phyloP scores from a whole-genome alignment of 1,140 invertebrate species.

The Drosophila azteca region DNA sequence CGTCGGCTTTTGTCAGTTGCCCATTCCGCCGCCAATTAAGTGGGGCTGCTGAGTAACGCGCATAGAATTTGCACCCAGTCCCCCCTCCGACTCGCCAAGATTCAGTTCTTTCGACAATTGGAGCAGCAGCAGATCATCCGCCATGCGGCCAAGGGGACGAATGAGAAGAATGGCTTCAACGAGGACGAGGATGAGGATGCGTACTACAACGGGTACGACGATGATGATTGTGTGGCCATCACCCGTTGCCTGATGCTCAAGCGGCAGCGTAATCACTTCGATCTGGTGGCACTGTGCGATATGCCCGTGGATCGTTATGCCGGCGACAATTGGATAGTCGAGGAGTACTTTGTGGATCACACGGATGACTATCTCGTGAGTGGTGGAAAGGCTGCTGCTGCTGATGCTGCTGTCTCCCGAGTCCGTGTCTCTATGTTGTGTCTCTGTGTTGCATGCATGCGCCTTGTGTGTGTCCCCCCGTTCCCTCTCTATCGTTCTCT shows the following conservation, averaged over 20 bases:
- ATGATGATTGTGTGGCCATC: constrained; percentile 24
- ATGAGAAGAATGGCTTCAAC: constrained; percentile 35
- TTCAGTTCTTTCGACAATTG: constrained; percentile 77
- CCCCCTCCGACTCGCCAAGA: constrained; percentile 37
- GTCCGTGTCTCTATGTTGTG: neutral
- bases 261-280: constrained; percentile 75
- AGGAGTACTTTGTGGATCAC: constrained; percentile 79
- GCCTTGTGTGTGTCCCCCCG: too few relatives aligned
- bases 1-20: constrained; percentile 49
- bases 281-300: constrained; percentile 74
- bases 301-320: constrained; percentile 63
- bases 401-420: constrained; percentile 3
- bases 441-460: constrained; percentile 23
- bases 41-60: constrained; percentile 45
- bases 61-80: constrained; percentile 32
- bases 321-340: constrained; percentile 75
- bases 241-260: constrained; percentile 59
- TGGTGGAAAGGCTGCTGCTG: constrained; percentile 14
- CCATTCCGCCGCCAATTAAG: constrained; percentile 53
- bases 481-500: neutral
- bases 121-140: constrained; percentile 53
- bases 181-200: neutral
- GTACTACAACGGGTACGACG: constrained; percentile 2
- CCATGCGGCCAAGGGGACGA: constrained; percentile 42
- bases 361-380: constrained; percentile 77